A percentile compares a stretch with the other conserved stretches of the same genome.
Evolutionary conservation across 1,140 invertebrate species (phyloP).

Genomic region (Tetraneura akinire): DNA sequence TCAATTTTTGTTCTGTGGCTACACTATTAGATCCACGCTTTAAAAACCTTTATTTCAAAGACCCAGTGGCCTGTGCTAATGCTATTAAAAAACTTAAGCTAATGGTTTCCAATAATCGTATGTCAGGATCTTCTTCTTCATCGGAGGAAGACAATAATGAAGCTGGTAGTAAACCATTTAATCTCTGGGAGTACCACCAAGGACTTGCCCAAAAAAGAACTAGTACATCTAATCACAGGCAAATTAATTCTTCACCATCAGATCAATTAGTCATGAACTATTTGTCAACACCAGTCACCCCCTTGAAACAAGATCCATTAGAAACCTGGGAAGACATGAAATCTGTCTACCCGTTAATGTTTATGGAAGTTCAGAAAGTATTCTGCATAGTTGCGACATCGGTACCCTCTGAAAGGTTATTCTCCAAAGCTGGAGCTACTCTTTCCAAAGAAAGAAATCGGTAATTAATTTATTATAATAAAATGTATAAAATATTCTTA

Average conservation of each 20-base stretch:
- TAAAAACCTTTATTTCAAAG: neutral
- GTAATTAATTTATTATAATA: too few relatives aligned
- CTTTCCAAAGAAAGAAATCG: slow-evolving; percentile 50
- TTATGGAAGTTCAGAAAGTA: slow-evolving; percentile 55
- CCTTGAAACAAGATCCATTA: slow-evolving; percentile 56
- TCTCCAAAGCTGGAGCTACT: slow-evolving; percentile 57
- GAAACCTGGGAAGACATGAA: slow-evolving; percentile 58
- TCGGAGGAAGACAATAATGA: neutral
- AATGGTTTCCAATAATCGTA: neutral
- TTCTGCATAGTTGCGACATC: slow-evolving; percentile 58
- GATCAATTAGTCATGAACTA: neutral
- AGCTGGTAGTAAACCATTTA: neutral
- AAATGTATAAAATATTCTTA: too few relatives aligned
- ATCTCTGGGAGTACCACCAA: neutral
- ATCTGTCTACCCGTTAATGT: slow-evolving; percentile 56
- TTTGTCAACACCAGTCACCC: slow-evolving; percentile 32
- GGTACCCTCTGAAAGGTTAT: slow-evolving; percentile 58
- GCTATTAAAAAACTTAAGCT: neutral
- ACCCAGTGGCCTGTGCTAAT: neutral
- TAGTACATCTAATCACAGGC: neutral
- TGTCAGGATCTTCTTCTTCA: neutral
- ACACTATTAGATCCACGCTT: neutral
- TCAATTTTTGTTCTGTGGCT: neutral
- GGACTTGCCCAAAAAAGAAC: neutral
- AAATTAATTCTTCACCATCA: slow-evolving; percentile 16